These are phyloP conservation scores for Craterocephalus amniculus DNA, from an alignment of 2,797 vertebrate species.

Conservation along the genomic window DNA sequence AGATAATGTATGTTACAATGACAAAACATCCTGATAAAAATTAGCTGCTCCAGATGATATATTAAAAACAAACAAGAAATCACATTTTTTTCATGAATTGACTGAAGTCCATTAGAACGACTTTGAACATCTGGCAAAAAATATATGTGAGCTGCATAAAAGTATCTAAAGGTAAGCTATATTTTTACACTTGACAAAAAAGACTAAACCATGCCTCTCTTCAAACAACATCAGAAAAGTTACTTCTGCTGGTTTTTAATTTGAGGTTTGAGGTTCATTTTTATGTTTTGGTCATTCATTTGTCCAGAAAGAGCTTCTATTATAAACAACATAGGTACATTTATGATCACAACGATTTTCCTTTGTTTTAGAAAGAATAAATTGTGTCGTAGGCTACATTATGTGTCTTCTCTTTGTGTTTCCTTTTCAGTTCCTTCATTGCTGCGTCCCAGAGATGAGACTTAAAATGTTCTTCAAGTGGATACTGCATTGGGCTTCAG, in stretches of 20 bases:
- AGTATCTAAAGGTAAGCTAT: no score
- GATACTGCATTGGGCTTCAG: constrained; percentile 84
- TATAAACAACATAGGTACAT: background rate
- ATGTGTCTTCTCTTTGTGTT: constrained; percentile 36
- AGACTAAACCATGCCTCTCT: background rate
- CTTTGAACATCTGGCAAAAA: background rate
- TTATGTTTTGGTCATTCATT: background rate
- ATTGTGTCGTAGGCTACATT: constrained; percentile 47
- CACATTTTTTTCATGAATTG: background rate
- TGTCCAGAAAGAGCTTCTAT: background rate
- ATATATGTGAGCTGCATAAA: background rate
- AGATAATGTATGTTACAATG: background rate
- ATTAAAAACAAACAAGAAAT: background rate
- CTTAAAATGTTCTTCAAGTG: constrained; percentile 78
- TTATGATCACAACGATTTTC: background rate
- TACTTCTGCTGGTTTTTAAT: background rate
- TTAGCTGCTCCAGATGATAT: background rate
- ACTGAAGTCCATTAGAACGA: background rate
- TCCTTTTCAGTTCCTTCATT: constrained; percentile 74
- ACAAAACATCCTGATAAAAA: constrained; percentile 1
- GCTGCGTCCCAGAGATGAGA: constrained; percentile 38
- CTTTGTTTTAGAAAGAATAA: constrained; percentile 2
- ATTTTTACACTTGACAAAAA: background rate
- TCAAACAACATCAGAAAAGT: background rate
- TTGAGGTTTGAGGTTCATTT: background rate